Evolutionary conservation across 2,797 vertebrate species (phyloP).

Genomic region (Limosa lapponica): DNA sequence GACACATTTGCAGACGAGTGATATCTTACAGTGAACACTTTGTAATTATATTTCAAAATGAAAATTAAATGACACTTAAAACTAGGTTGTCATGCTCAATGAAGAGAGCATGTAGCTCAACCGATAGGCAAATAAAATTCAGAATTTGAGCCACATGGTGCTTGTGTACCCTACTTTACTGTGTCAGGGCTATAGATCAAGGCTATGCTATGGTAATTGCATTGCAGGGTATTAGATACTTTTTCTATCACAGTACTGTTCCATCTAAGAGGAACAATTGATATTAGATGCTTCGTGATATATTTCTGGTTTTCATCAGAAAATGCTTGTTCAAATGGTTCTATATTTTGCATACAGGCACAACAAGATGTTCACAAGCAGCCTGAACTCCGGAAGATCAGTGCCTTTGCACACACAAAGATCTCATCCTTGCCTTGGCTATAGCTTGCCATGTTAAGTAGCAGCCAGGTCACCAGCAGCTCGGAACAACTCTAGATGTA

Average conservation of each 20-base stretch:
- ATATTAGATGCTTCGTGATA: constrained; percentile 61
- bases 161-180: constrained; percentile 79
- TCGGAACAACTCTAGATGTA: neutral
- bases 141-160: constrained; percentile 82
- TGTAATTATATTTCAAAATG: constrained; percentile 99
- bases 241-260: constrained; percentile 59
- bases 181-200: constrained; percentile 77
- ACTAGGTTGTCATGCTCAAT: constrained; percentile 99
- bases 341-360: neutral
- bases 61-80: constrained; percentile 99
- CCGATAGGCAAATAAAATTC: constrained; percentile 86
- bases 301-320: constrained; percentile 68
- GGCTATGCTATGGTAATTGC: constrained; percentile 76
- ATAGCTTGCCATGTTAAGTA: neutral
- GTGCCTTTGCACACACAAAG: neutral
- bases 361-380: constrained; percentile 40
- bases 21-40: constrained; percentile 99
- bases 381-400: neutral
- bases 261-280: constrained; percentile 61
- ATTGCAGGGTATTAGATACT: constrained; percentile 55
- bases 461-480: neutral
- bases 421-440: neutral
- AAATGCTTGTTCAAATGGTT: constrained; percentile 62
- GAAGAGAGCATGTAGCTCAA: constrained; percentile 90
- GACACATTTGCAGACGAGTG: constrained; percentile 99